phyloP scores from a whole-genome alignment of 1,140 invertebrate genomes.

The Aphelinus certus region DNA sequence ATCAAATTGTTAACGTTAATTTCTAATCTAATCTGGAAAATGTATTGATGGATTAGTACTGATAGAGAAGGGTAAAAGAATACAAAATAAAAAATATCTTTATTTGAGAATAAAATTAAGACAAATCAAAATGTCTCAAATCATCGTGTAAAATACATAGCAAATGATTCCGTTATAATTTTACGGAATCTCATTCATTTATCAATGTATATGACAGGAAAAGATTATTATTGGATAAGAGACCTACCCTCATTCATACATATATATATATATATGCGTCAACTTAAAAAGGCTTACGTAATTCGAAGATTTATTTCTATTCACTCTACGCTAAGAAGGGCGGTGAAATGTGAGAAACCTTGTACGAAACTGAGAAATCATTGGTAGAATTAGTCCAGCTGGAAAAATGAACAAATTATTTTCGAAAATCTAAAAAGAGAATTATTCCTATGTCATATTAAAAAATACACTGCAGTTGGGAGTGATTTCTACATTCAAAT shows the following conservation, averaged over 20 bases:
- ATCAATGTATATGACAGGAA: not conserved
- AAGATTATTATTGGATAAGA: not conserved
- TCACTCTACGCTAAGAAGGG: no score
- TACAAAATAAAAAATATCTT: not conserved
- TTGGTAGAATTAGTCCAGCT: no score
- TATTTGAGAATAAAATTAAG: not conserved
- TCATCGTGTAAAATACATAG: slow-evolving; percentile 3
- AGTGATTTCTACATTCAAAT: no score
- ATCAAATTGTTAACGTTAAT: slow-evolving; percentile 13
- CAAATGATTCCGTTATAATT: not conserved
- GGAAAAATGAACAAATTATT: no score
- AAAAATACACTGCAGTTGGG: no score
- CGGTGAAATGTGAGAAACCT: no score
- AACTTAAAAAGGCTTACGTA: slow-evolving; percentile 21
- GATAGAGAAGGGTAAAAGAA: not conserved
- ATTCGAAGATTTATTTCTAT: slow-evolving; percentile 8
- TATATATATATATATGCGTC: slow-evolving; percentile 6
- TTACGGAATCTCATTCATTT: not conserved
- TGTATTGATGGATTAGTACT: not conserved
- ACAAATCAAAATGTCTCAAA: slow-evolving; percentile 21
- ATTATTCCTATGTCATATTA: no score
- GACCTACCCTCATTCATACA: no score
- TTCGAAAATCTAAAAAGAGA: no score
- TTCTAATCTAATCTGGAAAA: not conserved
- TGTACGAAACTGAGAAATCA: no score